Conservation (phyloP, 1,140 invertebrate genomes). For the Zophobas atratus region DNA sequence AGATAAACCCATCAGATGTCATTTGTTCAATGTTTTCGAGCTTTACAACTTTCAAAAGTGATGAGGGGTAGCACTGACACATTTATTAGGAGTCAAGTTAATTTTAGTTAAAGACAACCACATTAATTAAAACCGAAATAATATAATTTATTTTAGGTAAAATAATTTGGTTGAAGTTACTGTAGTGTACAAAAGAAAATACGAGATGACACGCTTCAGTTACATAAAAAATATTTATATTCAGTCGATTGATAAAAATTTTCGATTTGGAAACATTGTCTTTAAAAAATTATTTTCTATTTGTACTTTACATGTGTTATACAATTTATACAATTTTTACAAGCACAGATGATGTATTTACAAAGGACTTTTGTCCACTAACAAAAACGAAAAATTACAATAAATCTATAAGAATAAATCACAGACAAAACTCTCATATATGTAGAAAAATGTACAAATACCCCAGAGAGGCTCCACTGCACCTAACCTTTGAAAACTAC, state of each 20-base stretch:
- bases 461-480: conserved; percentile 11
- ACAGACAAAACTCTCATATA: conserved; percentile 46
- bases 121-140: conserved; percentile 19
- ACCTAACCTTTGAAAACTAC: conserved; percentile 38
- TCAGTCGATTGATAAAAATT: conserved; percentile 33
- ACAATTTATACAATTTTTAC: conserved; percentile 49
- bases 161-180: neutral
- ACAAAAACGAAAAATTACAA: conserved; percentile 40
- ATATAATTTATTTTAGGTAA: conserved; percentile 22
- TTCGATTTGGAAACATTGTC: conserved; percentile 38
- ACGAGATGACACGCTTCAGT: conserved; percentile 12
- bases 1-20: no score
- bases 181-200: conserved; percentile 20
- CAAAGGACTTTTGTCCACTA: conserved; percentile 10
- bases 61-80: no score
- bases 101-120: neutral
- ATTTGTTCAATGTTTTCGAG: no score
- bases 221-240: conserved; percentile 41
- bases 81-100: no score
- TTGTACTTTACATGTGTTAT: conserved; percentile 50
- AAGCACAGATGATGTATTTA: conserved; percentile 45
- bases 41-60: neutral
- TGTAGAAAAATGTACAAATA: conserved; percentile 34
- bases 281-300: conserved; percentile 47
- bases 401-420: conserved; percentile 40